Evolutionary conservation across 2,797 vertebrate species (phyloP).

Genomic region (Pangasius djambal): DNA sequence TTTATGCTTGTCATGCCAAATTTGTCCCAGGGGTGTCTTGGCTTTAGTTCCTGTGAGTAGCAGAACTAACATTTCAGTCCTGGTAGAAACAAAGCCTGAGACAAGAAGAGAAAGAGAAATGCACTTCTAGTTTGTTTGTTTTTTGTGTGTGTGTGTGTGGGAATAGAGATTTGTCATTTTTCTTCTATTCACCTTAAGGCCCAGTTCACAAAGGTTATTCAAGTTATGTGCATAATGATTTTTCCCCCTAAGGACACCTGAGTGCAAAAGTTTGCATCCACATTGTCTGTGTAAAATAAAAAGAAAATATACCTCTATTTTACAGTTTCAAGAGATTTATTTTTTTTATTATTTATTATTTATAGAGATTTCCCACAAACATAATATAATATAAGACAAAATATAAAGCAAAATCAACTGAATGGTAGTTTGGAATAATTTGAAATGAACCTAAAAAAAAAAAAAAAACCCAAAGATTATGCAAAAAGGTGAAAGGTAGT

Average conservation of each 20-base stretch:
- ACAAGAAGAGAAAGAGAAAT: neutral
- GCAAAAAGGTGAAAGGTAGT: neutral
- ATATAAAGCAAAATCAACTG: neutral
- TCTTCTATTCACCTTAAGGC: neutral
- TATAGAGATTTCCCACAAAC: neutral
- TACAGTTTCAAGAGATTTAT: neutral
- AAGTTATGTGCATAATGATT: neutral
- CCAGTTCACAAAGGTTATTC: neutral
- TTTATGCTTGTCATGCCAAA: conserved; percentile 1
- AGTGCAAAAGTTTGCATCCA: neutral
- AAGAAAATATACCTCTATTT: neutral
- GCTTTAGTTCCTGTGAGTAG: neutral
- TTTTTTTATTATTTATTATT: too few relatives aligned
- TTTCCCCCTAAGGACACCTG: neutral
- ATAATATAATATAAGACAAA: neutral
- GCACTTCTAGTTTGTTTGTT: neutral
- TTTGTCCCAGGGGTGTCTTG: conserved; percentile 16
- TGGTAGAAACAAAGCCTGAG: conserved; percentile 11
- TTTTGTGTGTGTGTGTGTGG: neutral
- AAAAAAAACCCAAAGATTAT: neutral
- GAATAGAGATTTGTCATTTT: neutral
- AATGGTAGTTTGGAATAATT: neutral
- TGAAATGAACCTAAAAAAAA: neutral
- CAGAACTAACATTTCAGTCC: neutral
- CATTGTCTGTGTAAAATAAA: neutral